Evolutionary conservation across 1,140 invertebrate species (phyloP).

Genomic region (Fopius arisanus): DNA sequence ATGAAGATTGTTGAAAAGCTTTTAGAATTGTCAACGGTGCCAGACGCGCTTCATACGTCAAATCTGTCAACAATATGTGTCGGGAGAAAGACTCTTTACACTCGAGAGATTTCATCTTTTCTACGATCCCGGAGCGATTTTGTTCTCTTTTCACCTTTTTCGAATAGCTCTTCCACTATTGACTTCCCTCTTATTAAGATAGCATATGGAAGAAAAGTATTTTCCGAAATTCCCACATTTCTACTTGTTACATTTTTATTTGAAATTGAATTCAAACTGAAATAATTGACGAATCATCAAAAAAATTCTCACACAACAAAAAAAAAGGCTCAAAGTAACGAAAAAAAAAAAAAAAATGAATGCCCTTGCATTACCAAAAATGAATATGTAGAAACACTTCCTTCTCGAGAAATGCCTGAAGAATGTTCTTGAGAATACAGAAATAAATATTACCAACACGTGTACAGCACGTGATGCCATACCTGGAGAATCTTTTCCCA

Average conservation of each 20-base stretch:
- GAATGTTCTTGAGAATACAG: not conserved
- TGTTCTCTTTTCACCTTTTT: not conserved
- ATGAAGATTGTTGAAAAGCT: not conserved
- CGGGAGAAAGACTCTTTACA: not conserved
- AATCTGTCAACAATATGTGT: not conserved
- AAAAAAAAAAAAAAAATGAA: no score
- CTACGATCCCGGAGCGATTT: not conserved
- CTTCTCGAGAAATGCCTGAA: not conserved
- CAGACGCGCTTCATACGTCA: not conserved
- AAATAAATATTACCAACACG: constrained; percentile 1
- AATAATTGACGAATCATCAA: no score
- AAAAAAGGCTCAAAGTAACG: no score
- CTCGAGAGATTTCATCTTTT: not conserved
- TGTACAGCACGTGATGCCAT: not conserved
- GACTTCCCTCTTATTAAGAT: not conserved
- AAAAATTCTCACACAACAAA: no score
- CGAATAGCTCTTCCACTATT: not conserved
- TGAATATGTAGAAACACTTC: not conserved
- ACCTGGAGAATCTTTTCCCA: not conserved
- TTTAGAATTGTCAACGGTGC: not conserved
- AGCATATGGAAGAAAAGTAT: no score
- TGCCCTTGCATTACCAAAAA: no score
- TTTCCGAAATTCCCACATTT: no score
- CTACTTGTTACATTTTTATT: no score
- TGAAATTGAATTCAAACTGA: no score